Conservation (phyloP, 2,888 invertebrate species). For the Chouioia cunea region DNA sequence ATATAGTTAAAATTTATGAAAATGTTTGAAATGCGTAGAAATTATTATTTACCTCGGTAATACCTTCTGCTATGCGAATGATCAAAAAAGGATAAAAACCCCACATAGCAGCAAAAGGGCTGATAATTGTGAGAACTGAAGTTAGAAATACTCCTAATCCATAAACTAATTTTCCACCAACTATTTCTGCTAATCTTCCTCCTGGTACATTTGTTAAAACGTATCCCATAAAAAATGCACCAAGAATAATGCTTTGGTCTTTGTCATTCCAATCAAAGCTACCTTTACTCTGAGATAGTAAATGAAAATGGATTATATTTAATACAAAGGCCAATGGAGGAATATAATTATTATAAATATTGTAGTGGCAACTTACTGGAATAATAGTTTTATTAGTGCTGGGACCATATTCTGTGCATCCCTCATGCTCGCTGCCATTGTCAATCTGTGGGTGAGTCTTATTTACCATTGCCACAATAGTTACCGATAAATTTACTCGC, state of each 20-base stretch:
- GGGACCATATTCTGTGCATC: conserved; percentile 71
- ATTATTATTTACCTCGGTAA: conserved; percentile 76
- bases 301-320: conserved; percentile 9
- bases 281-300: conserved; percentile 72
- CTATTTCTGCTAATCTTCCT: conserved; percentile 84
- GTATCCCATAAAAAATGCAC: conserved; percentile 88
- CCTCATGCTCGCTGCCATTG: conserved; percentile 76
- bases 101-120: conserved; percentile 82
- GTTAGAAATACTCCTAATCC: conserved; percentile 86
- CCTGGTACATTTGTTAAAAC: conserved; percentile 86
- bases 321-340: background rate
- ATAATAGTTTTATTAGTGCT: conserved; percentile 61
- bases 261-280: conserved; percentile 84
- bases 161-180: conserved; percentile 90
- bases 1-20: background rate
- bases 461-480: conserved; percentile 95
- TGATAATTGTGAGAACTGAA: conserved; percentile 84
- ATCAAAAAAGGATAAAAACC: conserved; percentile 77
- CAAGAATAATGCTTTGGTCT: conserved; percentile 84
- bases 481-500: conserved; percentile 91
- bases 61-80: conserved; percentile 84
- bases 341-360: conserved; percentile 6
- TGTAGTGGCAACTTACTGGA: conserved; percentile 53
- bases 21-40: background rate
- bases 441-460: conserved; percentile 72